Base-by-base conservation (phyloP, 2,113 vertebrate species). In the Gracilinanus agilis region DNA sequence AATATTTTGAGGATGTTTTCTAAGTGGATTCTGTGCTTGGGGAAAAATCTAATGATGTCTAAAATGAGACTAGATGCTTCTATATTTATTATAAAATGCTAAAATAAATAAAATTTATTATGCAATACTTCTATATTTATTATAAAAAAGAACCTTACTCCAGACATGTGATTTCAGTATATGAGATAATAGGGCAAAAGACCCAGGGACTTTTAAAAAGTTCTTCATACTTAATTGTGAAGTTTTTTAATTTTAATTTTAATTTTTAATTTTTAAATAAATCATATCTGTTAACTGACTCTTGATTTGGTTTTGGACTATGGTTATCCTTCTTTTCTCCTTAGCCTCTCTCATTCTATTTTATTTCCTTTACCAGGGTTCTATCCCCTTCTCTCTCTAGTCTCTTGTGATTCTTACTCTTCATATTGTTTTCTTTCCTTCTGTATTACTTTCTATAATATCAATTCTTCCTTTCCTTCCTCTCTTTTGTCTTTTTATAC, bases 161-260 rank as follows among this genome's bases (percentile, higher is more conserved):
- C 19, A 83, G 6, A 13, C 34, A 7, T 1, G 54, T 29, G 25
- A 44, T 1, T 19, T 49, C 53, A n/a, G 0, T 0, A 0, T 9
- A 2, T 40, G 54, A 54, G 23, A 3, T 44, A 34, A 55, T 23
- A 2, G 44, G 93, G 58, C 75, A 2, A 21, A n/a, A 91, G 83
- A 90, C 44, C 55, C 11, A 92, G 90, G 53, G 58, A 89, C 55
- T 24, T 54, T 2, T 44, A 56, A 67, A 94, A 12, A 53, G 0
- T 40, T 94, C 56, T 91, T 11, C 9, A 21, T 54, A 24, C 34
- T 92, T 55, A 67, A 53, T 21, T 9, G 12, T 44, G n/a, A 90
- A 67, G 44, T 44, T 94, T 92, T 2, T 83, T 89, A n/a, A n/a
- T 53, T 93, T 24, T 24, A 3, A 3, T 61, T 61, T n/a, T n/a